These are phyloP conservation scores for Ischnura elegans DNA, from an alignment of 2,888 invertebrate genomes.

Conservation along the genomic window DNA sequence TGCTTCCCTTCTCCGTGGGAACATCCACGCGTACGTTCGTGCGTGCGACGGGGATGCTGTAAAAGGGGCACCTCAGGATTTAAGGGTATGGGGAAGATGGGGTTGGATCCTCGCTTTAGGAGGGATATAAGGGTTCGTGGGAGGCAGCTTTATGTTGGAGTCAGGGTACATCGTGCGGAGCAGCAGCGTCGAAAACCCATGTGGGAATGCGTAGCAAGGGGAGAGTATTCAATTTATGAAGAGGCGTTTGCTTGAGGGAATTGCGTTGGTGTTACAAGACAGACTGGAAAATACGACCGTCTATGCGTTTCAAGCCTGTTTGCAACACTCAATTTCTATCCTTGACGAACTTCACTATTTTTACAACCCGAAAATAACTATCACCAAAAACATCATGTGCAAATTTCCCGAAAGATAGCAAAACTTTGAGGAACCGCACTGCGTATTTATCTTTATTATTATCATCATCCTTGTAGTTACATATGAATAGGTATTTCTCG, in stretches of 20 bases:
- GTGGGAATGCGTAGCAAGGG: background rate
- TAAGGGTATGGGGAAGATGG: background rate
- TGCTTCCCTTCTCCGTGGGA: no score
- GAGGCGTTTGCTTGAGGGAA: background rate
- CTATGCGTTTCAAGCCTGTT: background rate
- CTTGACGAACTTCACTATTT: no score
- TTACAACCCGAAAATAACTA: no score
- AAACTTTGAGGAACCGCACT: no score
- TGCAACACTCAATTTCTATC: no score
- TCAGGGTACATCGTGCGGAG: background rate
- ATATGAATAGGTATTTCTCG: no score
- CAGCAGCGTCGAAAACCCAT: background rate
- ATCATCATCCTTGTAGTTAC: no score
- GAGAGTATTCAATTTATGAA: background rate
- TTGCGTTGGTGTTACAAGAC: background rate
- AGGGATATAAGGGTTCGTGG: background rate
- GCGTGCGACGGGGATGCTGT: background rate
- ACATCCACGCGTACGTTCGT: background rate
- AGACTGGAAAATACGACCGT: background rate
- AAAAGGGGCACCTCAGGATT: background rate
- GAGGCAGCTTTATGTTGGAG: background rate
- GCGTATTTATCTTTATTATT: no score
- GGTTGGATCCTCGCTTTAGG: background rate
- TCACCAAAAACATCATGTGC: no score
- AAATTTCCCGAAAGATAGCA: no score